Evolutionary conservation across 2,797 vertebrate genomes (phyloP).

Genomic region (Adelosebastes latens): DNA sequence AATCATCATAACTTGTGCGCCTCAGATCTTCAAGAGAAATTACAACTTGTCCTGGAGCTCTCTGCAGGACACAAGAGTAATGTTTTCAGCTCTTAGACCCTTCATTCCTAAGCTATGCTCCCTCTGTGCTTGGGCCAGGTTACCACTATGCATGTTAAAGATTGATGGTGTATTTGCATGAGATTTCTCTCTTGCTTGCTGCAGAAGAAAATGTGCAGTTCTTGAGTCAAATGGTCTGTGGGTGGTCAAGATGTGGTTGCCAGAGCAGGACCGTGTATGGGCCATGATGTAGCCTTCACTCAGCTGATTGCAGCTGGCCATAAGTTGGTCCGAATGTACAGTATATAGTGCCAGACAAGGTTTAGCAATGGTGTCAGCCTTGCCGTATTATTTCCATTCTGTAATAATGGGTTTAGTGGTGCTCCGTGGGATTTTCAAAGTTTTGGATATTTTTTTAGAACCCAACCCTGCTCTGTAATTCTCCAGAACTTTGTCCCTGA

Average conservation of each 20-base stretch:
- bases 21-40: slow-evolving; percentile 62
- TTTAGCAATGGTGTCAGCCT: too few relatives aligned
- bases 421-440: not conserved
- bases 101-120: slow-evolving; percentile 1
- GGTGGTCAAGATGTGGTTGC: not conserved
- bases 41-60: slow-evolving; percentile 47
- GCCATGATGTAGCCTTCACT: not conserved
- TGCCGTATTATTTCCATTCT: too few relatives aligned
- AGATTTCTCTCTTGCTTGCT: not conserved
- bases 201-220: not conserved
- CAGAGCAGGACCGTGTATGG: not conserved
- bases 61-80: slow-evolving; percentile 31
- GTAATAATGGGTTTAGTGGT: not conserved
- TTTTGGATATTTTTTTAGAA: not conserved
- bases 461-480: not conserved
- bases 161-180: not conserved
- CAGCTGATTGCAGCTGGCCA: not conserved
- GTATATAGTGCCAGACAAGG: too few relatives aligned
- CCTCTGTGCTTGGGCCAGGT: not conserved
- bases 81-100: slow-evolving; percentile 3
- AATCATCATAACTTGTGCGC: slow-evolving; percentile 45
- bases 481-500: not conserved
- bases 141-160: not conserved
- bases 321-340: too few relatives aligned
- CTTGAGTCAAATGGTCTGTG: not conserved